Base-by-base conservation (phyloP, 2,888 invertebrate genomes). In the Cataglyphis albicans region DNA sequence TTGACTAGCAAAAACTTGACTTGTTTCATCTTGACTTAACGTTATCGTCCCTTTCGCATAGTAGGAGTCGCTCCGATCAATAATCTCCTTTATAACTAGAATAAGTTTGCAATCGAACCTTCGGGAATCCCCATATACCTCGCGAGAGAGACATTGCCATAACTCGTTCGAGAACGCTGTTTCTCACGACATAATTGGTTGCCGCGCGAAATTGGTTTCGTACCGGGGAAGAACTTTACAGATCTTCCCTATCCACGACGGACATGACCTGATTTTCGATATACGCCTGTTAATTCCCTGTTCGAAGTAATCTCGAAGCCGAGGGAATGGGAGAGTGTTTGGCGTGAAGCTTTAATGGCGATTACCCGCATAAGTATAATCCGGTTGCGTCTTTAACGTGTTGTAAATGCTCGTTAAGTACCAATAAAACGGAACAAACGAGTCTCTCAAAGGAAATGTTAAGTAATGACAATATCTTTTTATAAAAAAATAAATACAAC, bases 151-250 rank as follows among this genome's bases (percentile, higher is more conserved):
- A 67, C 74, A 72, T 55, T 82, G 38, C 73, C 84, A 86, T 86
- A 87, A 89, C 85, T 88, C 81, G 81, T 70, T 41, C 78, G 70
- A 67, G 68, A 84, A 81, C 82, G 85, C 73, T 52, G 81, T 90
- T 85, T 85, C 87, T 87, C 64, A 81, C 68, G 75, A 85, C 63
- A 84, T 89, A 90, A 90, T 89, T 89, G 89, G 73, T 81, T 75
- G 70, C 75, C 81, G 75, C 73, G 61, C 52, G 83, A 74, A 85
- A 86, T 85, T 84, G 84, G 82, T 76, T 85, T 84, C 84, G 73
- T 52, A 29, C 61, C 65, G 15, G 3, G 64, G 48, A n/a, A n/a
- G 48, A 82, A 68, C 67, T 81, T 81, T 67, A 82, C 48, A 57
- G 67, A 29, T 52, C 29, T n/a, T 52, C 32, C 44, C 55, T 48